Percentiles rank a stretch among this genome's conserved stretches.
These are phyloP conservation scores for Contarinia nasturtii DNA, from an alignment of 1,140 invertebrate genomes.

Conservation along the genomic window DNA sequence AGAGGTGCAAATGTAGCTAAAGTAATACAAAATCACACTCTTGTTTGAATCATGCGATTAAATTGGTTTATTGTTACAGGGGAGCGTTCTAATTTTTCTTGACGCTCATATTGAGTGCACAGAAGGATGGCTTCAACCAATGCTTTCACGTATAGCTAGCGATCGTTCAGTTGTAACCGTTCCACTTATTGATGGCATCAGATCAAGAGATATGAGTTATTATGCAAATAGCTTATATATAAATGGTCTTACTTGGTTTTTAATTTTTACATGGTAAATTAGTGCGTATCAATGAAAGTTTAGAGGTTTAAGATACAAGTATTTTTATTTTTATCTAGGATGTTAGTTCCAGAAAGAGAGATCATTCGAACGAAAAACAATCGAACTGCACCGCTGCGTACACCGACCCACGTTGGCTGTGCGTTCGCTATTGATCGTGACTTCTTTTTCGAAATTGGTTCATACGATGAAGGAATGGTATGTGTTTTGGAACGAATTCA, in stretches of 20 bases:
- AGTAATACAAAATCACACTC: no score
- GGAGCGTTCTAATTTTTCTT: constrained; percentile 58
- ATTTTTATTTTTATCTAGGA: constrained; percentile 23
- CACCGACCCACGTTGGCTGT: constrained; percentile 92
- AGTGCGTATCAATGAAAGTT: background rate
- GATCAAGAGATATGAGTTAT: constrained; percentile 93
- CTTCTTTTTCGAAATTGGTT: constrained; percentile 78
- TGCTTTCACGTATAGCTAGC: constrained; percentile 55
- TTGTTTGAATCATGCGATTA: no score
- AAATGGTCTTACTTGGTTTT: constrained; percentile 95
- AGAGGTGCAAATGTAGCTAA: no score
- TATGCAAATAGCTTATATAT: constrained; percentile 85
- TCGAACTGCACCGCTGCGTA: constrained; percentile 55
- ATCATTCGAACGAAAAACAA: constrained; percentile 37
- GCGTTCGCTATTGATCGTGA: constrained; percentile 77
- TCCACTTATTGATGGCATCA: constrained; percentile 93
- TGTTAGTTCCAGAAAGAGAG: constrained; percentile 30
- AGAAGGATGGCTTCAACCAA: constrained; percentile 73
- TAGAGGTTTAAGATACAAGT: background rate
- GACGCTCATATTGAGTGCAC: constrained; percentile 90
- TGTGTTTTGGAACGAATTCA: no score
- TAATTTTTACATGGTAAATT: constrained; percentile 87
- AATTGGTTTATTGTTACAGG: constrained; percentile 23
- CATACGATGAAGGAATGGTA: constrained; percentile 82
- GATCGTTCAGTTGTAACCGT: constrained; percentile 63